These are phyloP conservation scores for Acrocephalus kingi DNA, from an alignment of 2,113 vertebrate species.

Conservation along the genomic window DNA sequence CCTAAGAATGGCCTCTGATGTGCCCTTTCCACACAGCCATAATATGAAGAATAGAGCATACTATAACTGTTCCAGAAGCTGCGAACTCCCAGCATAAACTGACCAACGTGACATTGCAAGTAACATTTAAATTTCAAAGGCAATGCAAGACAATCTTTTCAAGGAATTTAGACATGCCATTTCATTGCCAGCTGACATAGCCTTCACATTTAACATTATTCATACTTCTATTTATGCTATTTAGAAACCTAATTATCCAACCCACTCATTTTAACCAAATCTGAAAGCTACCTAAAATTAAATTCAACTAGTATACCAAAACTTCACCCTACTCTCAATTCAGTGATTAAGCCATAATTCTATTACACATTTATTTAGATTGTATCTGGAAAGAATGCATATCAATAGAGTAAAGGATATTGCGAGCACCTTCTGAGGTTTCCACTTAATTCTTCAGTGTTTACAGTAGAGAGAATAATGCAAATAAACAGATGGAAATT, in stretches of 20 bases:
- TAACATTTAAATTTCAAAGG: slow-evolving; percentile 10
- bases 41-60: neutral
- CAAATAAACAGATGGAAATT: neutral
- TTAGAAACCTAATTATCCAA: neutral
- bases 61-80: neutral
- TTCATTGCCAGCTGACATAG: neutral
- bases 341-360: neutral
- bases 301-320: neutral
- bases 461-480: neutral
- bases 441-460: neutral
- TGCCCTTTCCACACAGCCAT: neutral
- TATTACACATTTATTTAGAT: neutral
- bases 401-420: neutral
- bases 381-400: neutral
- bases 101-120: neutral
- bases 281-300: slow-evolving; percentile 5
- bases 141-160: neutral
- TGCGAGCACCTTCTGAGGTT: neutral
- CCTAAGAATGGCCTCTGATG: neutral
- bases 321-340: neutral
- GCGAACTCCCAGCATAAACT: neutral
- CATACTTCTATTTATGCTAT: neutral
- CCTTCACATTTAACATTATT: neutral
- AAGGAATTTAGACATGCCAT: neutral
- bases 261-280: neutral